Base-by-base conservation (phyloP, 2,888 invertebrate species). In the Drosophila emarginata region DNA sequence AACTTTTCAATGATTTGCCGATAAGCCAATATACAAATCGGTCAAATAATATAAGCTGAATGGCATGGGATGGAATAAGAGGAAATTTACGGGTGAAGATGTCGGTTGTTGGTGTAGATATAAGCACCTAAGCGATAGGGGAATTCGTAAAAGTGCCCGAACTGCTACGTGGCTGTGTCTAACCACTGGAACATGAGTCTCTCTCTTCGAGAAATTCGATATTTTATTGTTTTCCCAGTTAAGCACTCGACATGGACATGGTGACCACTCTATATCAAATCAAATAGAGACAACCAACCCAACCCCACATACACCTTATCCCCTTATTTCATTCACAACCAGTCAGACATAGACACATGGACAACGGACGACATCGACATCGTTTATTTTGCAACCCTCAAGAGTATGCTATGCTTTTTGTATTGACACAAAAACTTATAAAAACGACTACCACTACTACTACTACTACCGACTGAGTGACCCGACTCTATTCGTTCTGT, bases 401-500 rank as follows among this genome's bases (percentile, higher is more conserved):
- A 32, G 62, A 61, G 80, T 26, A 39, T 64, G 65, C 57, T 37
- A 5, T 40, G 64, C 66, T 64, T 64, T 63, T 64, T 53, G 59
- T 72, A 65, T 66, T 72, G 76, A 72, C 56, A 63, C 69, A 67
- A 70, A 64, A 85, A 61, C 79, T 64, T 65, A 79, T 81, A 67
- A 68, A 69, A 45, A 21, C 45, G 45, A 45, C 45, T 45, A 67
- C 64, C 40, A 67, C n/a, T n/a, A n/a, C n/a, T n/a, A n/a, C n/a
- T n/a, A n/a, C n/a, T n/a, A n/a, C n/a, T n/a, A n/a, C n/a, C n/a
- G n/a, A n/a, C 60, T 66, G 56, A 73, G 45, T 62, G 65, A 61
- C 73, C 68, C 65, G 50, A 28, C 51, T 57, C 65, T 54, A 72
- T 64, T 39, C 32, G 28, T 28, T 45, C 56, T 15, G 15, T 2